Base-by-base conservation (phyloP, 2,888 invertebrate genomes). In the Thera obeliscata region DNA sequence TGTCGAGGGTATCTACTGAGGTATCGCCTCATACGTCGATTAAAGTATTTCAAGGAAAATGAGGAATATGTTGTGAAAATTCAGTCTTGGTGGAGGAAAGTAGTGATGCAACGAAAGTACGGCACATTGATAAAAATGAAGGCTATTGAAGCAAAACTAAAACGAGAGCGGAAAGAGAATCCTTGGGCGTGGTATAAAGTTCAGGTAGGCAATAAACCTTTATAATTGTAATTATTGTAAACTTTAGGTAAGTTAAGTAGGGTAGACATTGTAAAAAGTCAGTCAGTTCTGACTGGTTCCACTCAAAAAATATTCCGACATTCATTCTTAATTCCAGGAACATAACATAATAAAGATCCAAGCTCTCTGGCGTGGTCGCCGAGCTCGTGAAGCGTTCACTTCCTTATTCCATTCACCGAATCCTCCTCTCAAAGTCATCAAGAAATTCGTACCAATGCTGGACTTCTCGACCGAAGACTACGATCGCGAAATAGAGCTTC, bases 391-490 rank as follows among this genome's bases (percentile, higher is more conserved):
- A 78, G 95, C 96, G 49, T 96, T 96, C 76, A 91, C 94, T 36
- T 94, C 95, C 0, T 81, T 95, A 33, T 92, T 95, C 72, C 91
- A 94, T 68, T 90, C 94, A 0, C 87, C 94, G 7, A 94, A 95
- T 76, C 95, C 95, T 38, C 94, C 95, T 5, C 91, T 95, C 22
- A 91, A 93, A 70, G 94, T 95, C 11, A 94, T 96, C 2, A 94
- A 95, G 66, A 94, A 95, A 78, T 97, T 96, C 88, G 95, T 96
- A 36, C 95, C 95, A 22, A 92, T 96, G 77, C 86, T 96, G 58
- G 96, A 96, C 80, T 95, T 96, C 73, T 96, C 95, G 59, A 95
- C 96, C 33, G 95, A 95, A 80, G 96, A 97, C 85, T 96, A 96
- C 76, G 95, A 95, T 69, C 95, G 96, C 77, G 96, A 97, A 88